Evolutionary conservation across 2,888 invertebrate genomes (phyloP).

Genomic region (Drosophila planitibia): DNA sequence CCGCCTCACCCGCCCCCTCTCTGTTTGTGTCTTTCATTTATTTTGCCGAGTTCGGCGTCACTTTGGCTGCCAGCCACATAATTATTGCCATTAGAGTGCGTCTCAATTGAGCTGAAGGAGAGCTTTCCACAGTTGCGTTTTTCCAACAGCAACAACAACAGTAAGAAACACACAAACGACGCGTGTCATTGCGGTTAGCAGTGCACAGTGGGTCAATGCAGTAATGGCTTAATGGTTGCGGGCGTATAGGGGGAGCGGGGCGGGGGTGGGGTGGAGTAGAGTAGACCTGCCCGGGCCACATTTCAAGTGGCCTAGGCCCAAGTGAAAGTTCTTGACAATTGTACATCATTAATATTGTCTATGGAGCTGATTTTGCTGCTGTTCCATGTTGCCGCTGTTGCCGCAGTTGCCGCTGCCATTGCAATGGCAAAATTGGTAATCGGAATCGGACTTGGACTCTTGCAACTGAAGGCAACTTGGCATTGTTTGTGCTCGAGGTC

Average conservation of each 20-base stretch:
- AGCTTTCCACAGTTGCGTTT: constrained; percentile 42
- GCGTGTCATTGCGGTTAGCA: constrained; percentile 74
- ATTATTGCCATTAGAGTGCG: constrained; percentile 81
- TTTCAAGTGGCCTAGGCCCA: constrained; percentile 73
- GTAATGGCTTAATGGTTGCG: neutral
- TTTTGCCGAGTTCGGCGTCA: constrained; percentile 37
- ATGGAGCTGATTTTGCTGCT: constrained; percentile 47
- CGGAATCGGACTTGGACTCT: constrained; percentile 44
- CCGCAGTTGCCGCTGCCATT: constrained; percentile 31
- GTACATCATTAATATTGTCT: constrained; percentile 79
- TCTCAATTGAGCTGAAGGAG: constrained; percentile 70
- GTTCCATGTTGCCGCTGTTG: constrained; percentile 20
- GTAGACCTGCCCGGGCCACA: constrained; percentile 60
- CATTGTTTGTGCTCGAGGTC: constrained; percentile 56
- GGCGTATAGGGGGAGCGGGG: no score
- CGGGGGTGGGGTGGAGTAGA: neutral
- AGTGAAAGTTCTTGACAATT: constrained; percentile 79
- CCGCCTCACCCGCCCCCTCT: neutral
- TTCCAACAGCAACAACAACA: neutral
- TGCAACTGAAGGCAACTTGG: constrained; percentile 33
- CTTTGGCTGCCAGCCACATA: constrained; percentile 66
- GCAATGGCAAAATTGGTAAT: constrained; percentile 63
- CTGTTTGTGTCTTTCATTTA: constrained; percentile 8
- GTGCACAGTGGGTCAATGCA: constrained; percentile 63
- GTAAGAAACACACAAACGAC: constrained; percentile 62